Conservation (phyloP, 1,140 invertebrate genomes). For the Dendroctonus ponderosae region DNA sequence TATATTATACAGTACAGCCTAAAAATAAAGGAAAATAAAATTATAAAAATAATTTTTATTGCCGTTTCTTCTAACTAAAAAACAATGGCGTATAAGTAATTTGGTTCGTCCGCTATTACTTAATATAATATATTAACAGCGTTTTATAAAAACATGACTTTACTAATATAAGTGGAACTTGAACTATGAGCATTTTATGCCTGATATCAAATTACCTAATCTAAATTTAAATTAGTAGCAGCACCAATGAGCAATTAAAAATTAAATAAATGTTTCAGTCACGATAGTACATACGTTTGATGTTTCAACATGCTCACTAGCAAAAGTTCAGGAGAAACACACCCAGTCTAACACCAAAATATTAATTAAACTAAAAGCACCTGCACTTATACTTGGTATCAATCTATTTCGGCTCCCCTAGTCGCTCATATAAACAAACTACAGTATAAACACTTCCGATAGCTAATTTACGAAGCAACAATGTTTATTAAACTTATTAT, state of each 20-base stretch:
- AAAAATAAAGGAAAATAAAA: too few relatives aligned
- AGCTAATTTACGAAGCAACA: slow-evolving; percentile 19
- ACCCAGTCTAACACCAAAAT: not conserved
- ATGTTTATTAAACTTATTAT: slow-evolving; percentile 9
- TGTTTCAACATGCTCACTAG: slow-evolving; percentile 18
- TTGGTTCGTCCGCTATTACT: too few relatives aligned
- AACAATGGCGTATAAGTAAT: too few relatives aligned
- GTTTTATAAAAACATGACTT: not conserved
- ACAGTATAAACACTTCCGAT: slow-evolving; percentile 24
- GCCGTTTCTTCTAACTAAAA: too few relatives aligned
- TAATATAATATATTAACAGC: not conserved
- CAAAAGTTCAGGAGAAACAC: not conserved
- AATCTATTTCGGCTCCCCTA: slow-evolving; percentile 20
- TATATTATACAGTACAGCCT: too few relatives aligned
- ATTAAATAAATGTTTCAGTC: too few relatives aligned
- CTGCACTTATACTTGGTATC: slow-evolving; percentile 9
- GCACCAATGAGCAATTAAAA: too few relatives aligned
- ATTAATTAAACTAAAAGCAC: slow-evolving; percentile 19
- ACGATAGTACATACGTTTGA: slow-evolving; percentile 14
- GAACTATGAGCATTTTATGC: not conserved
- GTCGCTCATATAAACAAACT: slow-evolving; percentile 26
- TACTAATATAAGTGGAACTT: not conserved
- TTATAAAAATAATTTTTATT: too few relatives aligned
- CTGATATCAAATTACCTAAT: not conserved
- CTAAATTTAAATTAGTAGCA: too few relatives aligned